Conservation (phyloP, 2,888 invertebrate species). For the Erynnis tages region DNA sequence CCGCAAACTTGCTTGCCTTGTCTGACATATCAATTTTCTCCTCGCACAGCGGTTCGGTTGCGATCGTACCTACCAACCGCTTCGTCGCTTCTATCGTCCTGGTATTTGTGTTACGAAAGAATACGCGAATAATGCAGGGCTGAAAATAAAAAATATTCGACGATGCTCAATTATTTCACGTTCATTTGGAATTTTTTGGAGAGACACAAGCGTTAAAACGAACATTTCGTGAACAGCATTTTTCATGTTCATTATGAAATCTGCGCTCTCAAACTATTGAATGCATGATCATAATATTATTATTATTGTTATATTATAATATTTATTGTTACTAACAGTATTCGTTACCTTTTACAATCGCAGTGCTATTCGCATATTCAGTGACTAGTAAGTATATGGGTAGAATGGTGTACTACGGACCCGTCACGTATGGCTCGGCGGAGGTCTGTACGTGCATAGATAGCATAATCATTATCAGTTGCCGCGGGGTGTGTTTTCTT, state of each 20-base stretch:
- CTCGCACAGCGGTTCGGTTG: slow-evolving; percentile 51
- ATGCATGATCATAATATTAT: no score
- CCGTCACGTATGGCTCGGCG: slow-evolving; percentile 58
- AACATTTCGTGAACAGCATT: no score
- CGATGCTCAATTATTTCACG: neutral
- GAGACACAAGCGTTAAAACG: neutral
- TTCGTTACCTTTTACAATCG: slow-evolving; percentile 1
- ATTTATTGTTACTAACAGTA: no score
- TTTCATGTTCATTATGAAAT: no score
- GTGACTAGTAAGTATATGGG: neutral
- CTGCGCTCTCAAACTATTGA: no score
- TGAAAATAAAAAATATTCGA: slow-evolving; percentile 35
- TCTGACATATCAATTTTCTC: slow-evolving; percentile 66
- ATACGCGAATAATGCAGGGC: slow-evolving; percentile 61
- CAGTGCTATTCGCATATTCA: neutral
- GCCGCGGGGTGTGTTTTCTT: neutral
- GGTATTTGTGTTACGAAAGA: slow-evolving; percentile 76
- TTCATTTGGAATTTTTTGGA: slow-evolving; percentile 4
- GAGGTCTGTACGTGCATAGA: slow-evolving; percentile 67
- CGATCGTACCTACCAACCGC: slow-evolving; percentile 44
- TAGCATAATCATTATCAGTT: slow-evolving; percentile 45
- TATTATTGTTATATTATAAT: no score
- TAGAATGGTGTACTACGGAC: slow-evolving; percentile 15
- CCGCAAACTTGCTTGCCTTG: slow-evolving; percentile 68
- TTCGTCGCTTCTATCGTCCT: slow-evolving; percentile 60